Base-by-base conservation (phyloP, 2,888 invertebrate species). In the Limnephilus rhombicus region DNA sequence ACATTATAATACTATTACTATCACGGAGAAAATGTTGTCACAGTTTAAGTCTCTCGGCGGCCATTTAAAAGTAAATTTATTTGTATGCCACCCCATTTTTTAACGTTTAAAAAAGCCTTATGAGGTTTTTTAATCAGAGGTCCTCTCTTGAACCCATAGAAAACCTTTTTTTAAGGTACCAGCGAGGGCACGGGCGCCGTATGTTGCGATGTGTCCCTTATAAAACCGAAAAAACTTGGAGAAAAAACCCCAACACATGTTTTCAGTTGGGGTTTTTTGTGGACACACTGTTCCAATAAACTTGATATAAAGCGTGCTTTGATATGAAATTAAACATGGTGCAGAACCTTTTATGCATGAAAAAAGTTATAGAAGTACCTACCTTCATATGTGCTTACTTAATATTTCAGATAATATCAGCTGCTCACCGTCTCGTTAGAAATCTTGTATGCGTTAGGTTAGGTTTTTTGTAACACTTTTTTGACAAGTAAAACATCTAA, bases 21-120 rank as follows among this genome's bases (percentile, higher is more conserved):
- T 68, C 24, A 7, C 24, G 9, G 68, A 68, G 68, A 68, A 68
- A 85, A 82, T 87, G 34, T 81, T 91, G 87, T 91, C 87, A 88
- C 87, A 41, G 45, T 91, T 92, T 88, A 83, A 85, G n/a, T 80
- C 94, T 95, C 95, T 95, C 95, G 95, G 95, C 95, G 37, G 95
- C 95, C 96, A 95, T 96, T 96, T 96, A 96, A 96, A 96, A 96
- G 95, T 96, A 95, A 96, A 96, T 96, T 96, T 96, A 96, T 96
- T 93, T 92, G 68, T 91, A 93, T 93, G 81, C 90, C 91, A 85
- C 83, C 90, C 91, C 91, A 90, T 91, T 90, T 92, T 93, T 93
- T 92, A 80, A 89, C 91, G 31, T 92, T 89, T 85, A 90, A 68
- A 90, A 90, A 85, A 85, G 82, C 90, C 37, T 90, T 49, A 83